These are phyloP conservation scores for Psilanteris sp. DNA, from an alignment of 1,140 invertebrate species.

Conservation along the genomic window DNA sequence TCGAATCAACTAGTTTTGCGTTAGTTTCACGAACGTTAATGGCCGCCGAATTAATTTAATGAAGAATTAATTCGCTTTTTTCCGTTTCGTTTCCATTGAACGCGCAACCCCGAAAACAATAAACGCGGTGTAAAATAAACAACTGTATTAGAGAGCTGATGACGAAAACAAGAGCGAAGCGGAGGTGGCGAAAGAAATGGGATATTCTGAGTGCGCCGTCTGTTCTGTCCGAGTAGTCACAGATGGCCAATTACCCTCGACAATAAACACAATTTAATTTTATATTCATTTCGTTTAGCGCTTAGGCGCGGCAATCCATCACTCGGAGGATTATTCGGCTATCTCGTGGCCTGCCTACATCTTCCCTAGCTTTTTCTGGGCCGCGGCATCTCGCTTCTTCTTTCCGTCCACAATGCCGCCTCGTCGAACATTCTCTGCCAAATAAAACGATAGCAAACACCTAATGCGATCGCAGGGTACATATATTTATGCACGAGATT, in stretches of 20 bases:
- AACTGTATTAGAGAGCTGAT: conserved; percentile 22
- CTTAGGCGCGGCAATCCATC: conserved; percentile 74
- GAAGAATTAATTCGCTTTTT: conserved; percentile 5
- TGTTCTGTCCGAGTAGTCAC: conserved; percentile 68
- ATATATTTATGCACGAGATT: conserved; percentile 75
- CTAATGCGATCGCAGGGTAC: conserved; percentile 72
- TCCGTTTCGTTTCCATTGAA: not conserved
- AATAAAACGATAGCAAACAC: conserved; percentile 62
- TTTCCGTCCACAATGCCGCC: conserved; percentile 39
- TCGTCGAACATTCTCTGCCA: conserved; percentile 41
- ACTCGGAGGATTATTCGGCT: conserved; percentile 74
- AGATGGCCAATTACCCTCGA: conserved; percentile 77
- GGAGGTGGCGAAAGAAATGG: conserved; percentile 28
- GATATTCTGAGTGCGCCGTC: conserved; percentile 27
- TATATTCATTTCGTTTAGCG: conserved; percentile 77
- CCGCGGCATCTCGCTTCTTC: conserved; percentile 26
- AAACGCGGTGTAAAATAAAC: conserved; percentile 32
- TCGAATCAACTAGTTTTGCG: conserved; percentile 5
- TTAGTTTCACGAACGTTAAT: conserved; percentile 42
- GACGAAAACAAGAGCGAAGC: conserved; percentile 21
- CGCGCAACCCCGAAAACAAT: conserved; percentile 15
- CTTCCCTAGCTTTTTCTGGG: conserved; percentile 46
- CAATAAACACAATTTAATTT: conserved; percentile 79
- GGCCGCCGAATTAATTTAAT: conserved; percentile 24
- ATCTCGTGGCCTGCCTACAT: conserved; percentile 70